Conservation (phyloP, 1,140 invertebrate species). For the Metopolophium dirhodum region DNA sequence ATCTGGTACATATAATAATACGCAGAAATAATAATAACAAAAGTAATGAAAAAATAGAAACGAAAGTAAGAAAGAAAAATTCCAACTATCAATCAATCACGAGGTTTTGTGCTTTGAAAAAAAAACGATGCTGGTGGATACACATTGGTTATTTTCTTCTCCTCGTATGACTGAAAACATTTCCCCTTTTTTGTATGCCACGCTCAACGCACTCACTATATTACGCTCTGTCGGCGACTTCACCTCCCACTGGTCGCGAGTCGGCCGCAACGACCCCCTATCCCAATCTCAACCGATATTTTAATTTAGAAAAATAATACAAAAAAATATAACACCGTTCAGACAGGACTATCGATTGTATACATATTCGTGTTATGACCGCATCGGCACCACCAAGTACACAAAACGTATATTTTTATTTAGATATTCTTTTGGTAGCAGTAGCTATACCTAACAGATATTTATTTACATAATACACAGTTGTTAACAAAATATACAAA, state of each 20-base stretch:
- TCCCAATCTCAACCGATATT: neutral
- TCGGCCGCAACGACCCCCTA: neutral
- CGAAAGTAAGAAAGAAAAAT: neutral
- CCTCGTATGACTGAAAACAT: neutral
- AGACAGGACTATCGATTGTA: neutral
- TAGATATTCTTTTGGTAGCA: neutral
- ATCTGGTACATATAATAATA: neutral
- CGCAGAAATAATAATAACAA: neutral
- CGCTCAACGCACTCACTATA: neutral
- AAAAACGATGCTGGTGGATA: neutral
- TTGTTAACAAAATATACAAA: neutral
- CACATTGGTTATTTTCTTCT: neutral
- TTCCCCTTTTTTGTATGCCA: too few species aligned
- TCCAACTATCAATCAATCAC: neutral
- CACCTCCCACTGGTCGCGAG: neutral
- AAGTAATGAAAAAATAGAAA: neutral
- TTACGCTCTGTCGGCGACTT: neutral
- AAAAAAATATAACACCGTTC: neutral
- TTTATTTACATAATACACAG: neutral
- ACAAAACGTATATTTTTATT: neutral
- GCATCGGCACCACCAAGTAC: neutral
- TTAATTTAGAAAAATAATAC: conserved; percentile 18
- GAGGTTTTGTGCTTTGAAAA: neutral
- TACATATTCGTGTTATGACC: neutral
- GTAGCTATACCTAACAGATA: neutral